Percentiles rank a stretch among this genome's conserved stretches.
These are phyloP conservation scores for Neolamprologus caudopunctatus DNA, from an alignment of 2,113 vertebrate species.

Conservation along the genomic window DNA sequence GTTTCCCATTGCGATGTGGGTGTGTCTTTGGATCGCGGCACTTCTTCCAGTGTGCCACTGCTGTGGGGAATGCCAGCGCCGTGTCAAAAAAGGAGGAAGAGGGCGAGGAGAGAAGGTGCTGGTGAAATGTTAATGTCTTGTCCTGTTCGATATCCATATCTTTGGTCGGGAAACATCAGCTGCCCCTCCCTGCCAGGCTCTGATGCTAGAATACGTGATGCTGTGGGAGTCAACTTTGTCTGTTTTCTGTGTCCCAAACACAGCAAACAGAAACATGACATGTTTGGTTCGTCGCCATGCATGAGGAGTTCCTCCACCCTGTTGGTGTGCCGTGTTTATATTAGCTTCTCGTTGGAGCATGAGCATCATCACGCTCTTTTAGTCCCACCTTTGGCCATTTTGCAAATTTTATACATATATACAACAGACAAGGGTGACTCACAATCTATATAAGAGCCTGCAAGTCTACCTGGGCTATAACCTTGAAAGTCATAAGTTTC, in stretches of 20 bases:
- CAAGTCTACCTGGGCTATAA: neutral
- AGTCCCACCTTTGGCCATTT: neutral
- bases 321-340: conserved; percentile 23
- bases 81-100: neutral
- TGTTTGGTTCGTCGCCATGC: conserved; percentile 53
- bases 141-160: conserved; percentile 46
- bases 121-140: conserved; percentile 66
- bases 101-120: conserved; percentile 20
- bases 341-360: conserved; percentile 4
- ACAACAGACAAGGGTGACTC: neutral
- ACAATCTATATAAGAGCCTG: neutral
- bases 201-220: neutral
- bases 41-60: conserved; percentile 22
- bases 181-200: neutral
- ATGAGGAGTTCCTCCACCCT: conserved; percentile 30
- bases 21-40: neutral
- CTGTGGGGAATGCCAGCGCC: conserved; percentile 17
- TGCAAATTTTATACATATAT: neutral
- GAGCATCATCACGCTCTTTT: neutral
- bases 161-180: conserved; percentile 1
- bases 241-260: conserved; percentile 1
- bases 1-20: neutral
- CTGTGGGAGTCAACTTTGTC: conserved; percentile 12
- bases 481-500: conserved; percentile 24
- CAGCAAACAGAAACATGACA: conserved; percentile 57